Base-by-base conservation (phyloP, 1,140 invertebrate species). In the Atta colombica region DNA sequence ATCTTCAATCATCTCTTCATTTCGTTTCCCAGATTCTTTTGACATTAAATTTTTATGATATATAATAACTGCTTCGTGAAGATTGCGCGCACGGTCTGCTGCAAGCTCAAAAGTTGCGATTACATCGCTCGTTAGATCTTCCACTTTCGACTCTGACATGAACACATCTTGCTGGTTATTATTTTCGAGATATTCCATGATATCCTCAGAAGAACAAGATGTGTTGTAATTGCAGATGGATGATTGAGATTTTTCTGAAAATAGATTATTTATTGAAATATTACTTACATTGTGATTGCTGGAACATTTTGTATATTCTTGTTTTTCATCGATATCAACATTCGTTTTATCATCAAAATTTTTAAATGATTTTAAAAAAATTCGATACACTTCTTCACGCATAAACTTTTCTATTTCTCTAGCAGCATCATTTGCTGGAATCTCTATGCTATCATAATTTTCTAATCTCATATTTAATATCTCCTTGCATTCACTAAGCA, bases 21-120 rank as follows among this genome's bases (percentile, higher is more conserved):
- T 2, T 72, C 6, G 2, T 1, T 21, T 14, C 3, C 49, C 28
- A 78, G 21, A 28, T 68, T 86, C 14, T 55, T 25, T 18, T 61
- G 80, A 51, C 86, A 85, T 69, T 25, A 89, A 60, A 8, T 68
- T 88, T 25, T 81, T 51, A 7, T 75, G 68, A 25, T 89, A 89
- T 0, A 91, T 88, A 45, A 81, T 74, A 1, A 93, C 25, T 0
- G 89, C 89, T 35, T 78, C 60, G 60, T 86, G 87, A n/a, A 93
- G 28, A 75, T 93, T 92, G 6, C 71, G 60, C 0, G 85, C 88
- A 35, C 78, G 74, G 14, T 91, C 58, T 3, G 68, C 72, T 0
- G 88, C 89, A 2, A 90, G 71, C 49, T 89, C 88, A 8, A 93
- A 66, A 14, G 89, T 82, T 10, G 60, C 71, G 0, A 92, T 61